phyloP scores from a whole-genome alignment of 1,140 invertebrate species.

The Thaumatotibia leucotreta region DNA sequence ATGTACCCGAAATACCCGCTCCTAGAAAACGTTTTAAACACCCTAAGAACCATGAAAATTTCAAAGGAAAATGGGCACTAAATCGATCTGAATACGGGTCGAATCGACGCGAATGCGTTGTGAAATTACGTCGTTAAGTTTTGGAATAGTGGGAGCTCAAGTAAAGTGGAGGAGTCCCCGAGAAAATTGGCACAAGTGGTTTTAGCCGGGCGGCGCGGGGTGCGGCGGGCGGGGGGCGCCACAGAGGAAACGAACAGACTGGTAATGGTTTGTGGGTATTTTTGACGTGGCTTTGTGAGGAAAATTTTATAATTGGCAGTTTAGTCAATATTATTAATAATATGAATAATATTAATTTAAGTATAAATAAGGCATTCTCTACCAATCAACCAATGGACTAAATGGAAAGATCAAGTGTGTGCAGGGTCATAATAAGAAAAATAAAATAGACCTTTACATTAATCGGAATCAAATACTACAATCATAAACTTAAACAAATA shows the following conservation, averaged over 20 bases:
- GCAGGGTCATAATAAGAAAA: too few species aligned
- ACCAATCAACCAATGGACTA: too few species aligned
- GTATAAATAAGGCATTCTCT: too few species aligned
- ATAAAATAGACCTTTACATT: too few species aligned
- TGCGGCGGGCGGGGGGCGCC: conserved; percentile 27
- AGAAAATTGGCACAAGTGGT: conserved; percentile 76
- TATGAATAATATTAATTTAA: too few species aligned
- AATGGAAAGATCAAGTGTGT: too few species aligned
- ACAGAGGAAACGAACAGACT: conserved; percentile 13
- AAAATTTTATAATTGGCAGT: neutral
- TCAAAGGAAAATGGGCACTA: conserved; percentile 29
- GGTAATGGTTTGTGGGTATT: neutral
- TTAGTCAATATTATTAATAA: too few species aligned
- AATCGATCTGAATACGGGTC: conserved; percentile 19
- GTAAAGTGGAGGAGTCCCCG: conserved; percentile 69
- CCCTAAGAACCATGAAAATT: neutral
- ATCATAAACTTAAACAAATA: too few species aligned
- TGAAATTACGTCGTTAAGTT: conserved; percentile 38
- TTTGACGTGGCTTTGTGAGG: neutral
- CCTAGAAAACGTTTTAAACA: conserved; percentile 17
- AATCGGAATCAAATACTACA: too few species aligned
- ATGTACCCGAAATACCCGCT: conserved; percentile 45
- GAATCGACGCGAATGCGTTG: conserved; percentile 22
- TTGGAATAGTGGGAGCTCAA: conserved; percentile 48
- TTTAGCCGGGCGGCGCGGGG: conserved; percentile 55